These are phyloP conservation scores for Drosophila borborema DNA, from an alignment of 2,888 invertebrate genomes.

Conservation along the genomic window DNA sequence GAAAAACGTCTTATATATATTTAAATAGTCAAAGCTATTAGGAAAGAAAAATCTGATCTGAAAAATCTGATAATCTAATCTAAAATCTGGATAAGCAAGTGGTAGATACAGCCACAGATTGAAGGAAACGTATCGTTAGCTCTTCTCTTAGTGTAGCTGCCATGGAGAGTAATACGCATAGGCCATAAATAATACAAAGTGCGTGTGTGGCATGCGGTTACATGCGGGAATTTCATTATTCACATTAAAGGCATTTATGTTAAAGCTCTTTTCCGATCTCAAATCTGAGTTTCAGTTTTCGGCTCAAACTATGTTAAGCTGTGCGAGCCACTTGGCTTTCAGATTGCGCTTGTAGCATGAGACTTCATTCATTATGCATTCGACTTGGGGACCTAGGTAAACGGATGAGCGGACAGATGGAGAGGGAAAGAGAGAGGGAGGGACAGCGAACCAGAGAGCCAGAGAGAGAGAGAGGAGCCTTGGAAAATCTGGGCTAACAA, in stretches of 20 bases:
- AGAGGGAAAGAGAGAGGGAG: background rate
- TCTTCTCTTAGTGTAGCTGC: background rate
- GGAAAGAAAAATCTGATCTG: no score
- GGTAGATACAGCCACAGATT: no score
- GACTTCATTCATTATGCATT: constrained; percentile 48
- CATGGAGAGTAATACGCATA: background rate
- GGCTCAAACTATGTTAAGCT: constrained; percentile 34
- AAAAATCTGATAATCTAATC: no score
- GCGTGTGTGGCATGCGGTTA: constrained; percentile 3
- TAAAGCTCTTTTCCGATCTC: constrained; percentile 1
- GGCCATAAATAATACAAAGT: constrained; percentile 13
- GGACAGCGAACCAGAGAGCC: background rate
- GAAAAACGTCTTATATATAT: no score
- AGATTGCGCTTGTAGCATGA: constrained; percentile 12
- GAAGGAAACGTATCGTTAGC: background rate
- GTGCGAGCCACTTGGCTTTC: constrained; percentile 33
- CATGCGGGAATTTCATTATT: background rate
- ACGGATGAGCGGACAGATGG: background rate
- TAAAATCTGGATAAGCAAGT: no score
- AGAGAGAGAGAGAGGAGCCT: background rate
- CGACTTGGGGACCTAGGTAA: constrained; percentile 1
- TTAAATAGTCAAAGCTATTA: no score
- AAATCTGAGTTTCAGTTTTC: background rate
- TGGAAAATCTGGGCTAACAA: constrained; percentile 7
- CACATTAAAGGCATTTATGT: constrained; percentile 4